A percentile compares a stretch with the other conserved stretches of the same genome.
phyloP scores from a whole-genome alignment of 2,113 vertebrate genomes.

The Ploceus nigricollis region DNA sequence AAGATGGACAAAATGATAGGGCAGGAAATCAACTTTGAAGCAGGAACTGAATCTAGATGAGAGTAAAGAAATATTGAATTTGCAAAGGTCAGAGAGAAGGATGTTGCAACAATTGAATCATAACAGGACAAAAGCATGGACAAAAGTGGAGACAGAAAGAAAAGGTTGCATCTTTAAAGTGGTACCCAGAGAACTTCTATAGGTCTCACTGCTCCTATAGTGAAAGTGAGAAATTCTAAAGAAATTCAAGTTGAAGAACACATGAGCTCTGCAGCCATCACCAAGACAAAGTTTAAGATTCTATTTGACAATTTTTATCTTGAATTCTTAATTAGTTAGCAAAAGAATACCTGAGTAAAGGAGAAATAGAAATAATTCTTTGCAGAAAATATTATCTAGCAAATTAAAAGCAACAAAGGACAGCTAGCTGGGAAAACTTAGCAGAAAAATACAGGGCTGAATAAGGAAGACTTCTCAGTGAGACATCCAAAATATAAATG shows the following conservation, averaged over 20 bases:
- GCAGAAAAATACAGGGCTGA: background rate
- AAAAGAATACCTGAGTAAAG: background rate
- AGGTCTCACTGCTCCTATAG: background rate
- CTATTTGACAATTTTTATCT: background rate
- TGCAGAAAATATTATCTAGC: background rate
- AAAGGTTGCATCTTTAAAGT: background rate
- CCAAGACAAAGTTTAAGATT: background rate
- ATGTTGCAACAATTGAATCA: constrained; percentile 4
- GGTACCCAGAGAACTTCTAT: background rate
- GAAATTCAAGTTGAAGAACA: background rate
- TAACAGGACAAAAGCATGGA: background rate
- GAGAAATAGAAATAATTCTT: background rate
- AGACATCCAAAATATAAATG: background rate
- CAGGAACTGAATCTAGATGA: background rate
- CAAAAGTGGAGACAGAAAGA: background rate
- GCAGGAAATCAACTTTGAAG: constrained; percentile 6
- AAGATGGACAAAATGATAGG: background rate
- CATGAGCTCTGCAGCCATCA: background rate
- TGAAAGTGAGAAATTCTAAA: background rate
- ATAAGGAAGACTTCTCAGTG: background rate
- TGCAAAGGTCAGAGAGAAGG: constrained; percentile 24
- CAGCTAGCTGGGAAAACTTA: background rate
- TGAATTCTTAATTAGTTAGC: background rate
- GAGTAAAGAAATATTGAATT: constrained; percentile 13
- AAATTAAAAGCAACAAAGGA: background rate